Evolutionary conservation across 1,140 invertebrate genomes (phyloP), one percentile per base, ranked within the genome.

Genomic region (Oryzaephilus surinamensis): DNA sequence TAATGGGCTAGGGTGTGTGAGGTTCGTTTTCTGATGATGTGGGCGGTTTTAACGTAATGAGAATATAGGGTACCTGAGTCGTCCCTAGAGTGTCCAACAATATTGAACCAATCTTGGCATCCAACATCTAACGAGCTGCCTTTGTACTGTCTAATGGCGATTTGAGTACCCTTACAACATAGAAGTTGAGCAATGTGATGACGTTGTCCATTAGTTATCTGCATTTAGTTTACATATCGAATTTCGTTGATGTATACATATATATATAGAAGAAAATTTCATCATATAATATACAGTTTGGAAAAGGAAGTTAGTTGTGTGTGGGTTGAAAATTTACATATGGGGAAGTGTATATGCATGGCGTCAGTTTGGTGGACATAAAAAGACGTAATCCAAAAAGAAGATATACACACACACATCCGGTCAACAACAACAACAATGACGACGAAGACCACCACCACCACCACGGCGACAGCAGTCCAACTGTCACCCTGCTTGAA

Each of bases 11-110:
- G n/a, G n/a, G n/a, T n/a, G n/a, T n/a, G n/a, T n/a, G n/a, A n/a
- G n/a, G n/a, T n/a, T n/a, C n/a, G n/a, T n/a, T n/a, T n/a, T n/a
- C 23, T n/a, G 23, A 24, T 11, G 8, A 11, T 24, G 5, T 10
- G 23, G 4, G 8, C 19, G 19, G 19, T 20, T 20, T 20, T 43
- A 44, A 54, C 55, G 47, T 54, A 49, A 58, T 58, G 55, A 58
- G 54, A 48, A 57, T 42, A 46, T 46, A 53, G 50, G 50, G 52
- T 52, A 60, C 57, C 57, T 57, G 57, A 57, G 52, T 50, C 52
- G 57, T 60, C 57, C 57, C 57, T 27, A 41, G 57, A 60, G 55
- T 60, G 55, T 50, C 54, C 50, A 43, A 37, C 42, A 46, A 44
- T 45, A 46, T 46, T 43, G 51, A 43, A 42, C 38, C 36, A 24